Evolutionary conservation across 92 coral and sea anemone genomes (phyloP).

Genomic region (Zoanthus sansibaricus): DNA sequence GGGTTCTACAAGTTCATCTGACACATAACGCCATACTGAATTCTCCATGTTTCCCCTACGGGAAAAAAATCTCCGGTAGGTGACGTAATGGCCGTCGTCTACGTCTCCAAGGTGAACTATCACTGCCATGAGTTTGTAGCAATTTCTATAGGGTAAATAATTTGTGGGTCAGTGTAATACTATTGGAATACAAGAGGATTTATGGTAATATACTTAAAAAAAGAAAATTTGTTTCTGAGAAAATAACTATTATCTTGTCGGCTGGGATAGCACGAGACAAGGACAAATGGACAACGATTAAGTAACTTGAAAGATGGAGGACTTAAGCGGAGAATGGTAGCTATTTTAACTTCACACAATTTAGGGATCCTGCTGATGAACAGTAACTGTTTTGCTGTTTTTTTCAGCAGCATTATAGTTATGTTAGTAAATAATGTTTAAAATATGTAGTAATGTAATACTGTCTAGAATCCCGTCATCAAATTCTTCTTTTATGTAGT

Average conservation of each 20-base stretch:
- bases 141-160: constrained; percentile 40
- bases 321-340: too few relatives aligned
- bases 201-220: neutral
- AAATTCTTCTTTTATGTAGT: too few relatives aligned
- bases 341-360: neutral
- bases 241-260: neutral
- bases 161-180: neutral
- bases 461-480: too few relatives aligned
- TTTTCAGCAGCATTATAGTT: too few relatives aligned
- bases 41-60: constrained; percentile 43
- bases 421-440: too few relatives aligned
- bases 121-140: constrained; percentile 87
- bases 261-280: neutral
- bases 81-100: constrained; percentile 94
- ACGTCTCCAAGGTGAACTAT: constrained; percentile 94
- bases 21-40: constrained; percentile 79
- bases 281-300: too few relatives aligned
- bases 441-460: too few relatives aligned
- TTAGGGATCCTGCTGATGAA: too few relatives aligned
- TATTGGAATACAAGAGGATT: neutral
- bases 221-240: neutral
- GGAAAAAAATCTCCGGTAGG: constrained; percentile 83
- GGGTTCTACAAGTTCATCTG: constrained; percentile 84
- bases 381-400: too few relatives aligned
- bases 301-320: too few relatives aligned